These are phyloP conservation scores for Rynchops niger DNA, from an alignment of 2,113 vertebrate species.

Conservation along the genomic window DNA sequence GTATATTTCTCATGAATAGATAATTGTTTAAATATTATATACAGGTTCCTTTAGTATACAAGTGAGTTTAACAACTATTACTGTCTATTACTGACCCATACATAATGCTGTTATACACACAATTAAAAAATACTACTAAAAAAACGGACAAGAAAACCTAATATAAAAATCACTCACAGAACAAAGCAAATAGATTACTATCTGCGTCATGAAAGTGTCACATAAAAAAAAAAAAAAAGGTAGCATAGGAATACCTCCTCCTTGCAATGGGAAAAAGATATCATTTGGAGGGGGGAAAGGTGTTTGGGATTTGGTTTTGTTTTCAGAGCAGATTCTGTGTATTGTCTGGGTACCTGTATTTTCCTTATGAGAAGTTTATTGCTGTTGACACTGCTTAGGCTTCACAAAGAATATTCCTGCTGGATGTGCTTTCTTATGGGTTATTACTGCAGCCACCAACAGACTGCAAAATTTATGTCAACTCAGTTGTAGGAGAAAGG, in stretches of 20 bases:
- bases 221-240: neutral
- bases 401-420: neutral
- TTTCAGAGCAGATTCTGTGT: neutral
- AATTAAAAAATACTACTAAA: neutral
- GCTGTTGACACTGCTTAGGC: neutral
- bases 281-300: rapidly evolving
- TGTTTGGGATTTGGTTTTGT: neutral
- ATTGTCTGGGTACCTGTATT: neutral
- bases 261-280: neutral
- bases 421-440: neutral
- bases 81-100: neutral
- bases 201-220: neutral
- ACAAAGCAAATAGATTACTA: neutral
- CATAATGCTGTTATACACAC: neutral
- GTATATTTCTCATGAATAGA: neutral
- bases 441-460: neutral
- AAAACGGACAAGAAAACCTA: neutral
- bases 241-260: neutral
- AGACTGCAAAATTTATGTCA: neutral
- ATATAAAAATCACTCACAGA: neutral
- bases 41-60: neutral
- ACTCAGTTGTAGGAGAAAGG: neutral
- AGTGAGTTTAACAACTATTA: neutral
- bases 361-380: neutral
- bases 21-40: neutral